Conservation (phyloP, 2,113 vertebrate species). For the Prietella phreatophila region DNA sequence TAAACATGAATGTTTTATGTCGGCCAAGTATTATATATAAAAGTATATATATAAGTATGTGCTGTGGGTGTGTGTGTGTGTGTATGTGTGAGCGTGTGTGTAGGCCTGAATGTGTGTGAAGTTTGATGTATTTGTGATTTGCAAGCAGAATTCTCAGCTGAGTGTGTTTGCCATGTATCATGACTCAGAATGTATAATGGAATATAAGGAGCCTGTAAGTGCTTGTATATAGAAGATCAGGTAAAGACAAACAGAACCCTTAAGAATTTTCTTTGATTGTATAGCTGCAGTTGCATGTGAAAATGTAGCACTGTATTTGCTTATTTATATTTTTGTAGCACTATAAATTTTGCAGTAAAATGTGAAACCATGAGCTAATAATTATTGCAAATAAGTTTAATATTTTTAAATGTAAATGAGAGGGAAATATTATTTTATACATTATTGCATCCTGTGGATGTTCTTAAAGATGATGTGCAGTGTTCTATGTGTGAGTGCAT, state of each 20-base stretch:
- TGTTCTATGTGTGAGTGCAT: background rate
- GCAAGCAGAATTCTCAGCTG: background rate
- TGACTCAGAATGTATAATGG: conserved; percentile 4
- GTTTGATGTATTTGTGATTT: background rate
- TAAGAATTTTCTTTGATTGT: background rate
- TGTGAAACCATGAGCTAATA: background rate
- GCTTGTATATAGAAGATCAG: background rate
- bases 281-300: background rate
- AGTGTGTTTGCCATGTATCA: background rate
- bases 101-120: background rate
- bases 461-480: background rate
- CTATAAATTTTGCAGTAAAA: background rate
- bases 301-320: background rate
- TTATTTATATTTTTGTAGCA: background rate
- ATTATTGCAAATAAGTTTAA: background rate
- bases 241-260: background rate
- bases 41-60: background rate
- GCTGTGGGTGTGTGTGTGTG: background rate
- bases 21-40: background rate
- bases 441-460: background rate
- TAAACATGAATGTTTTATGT: background rate
- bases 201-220: background rate
- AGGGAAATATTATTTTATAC: background rate
- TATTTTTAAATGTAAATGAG: background rate
- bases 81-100: background rate